A percentile compares a stretch with the other conserved stretches of the same genome.
Conservation (phyloP, 2,113 vertebrate species). For the Muscicapa adusta region DNA sequence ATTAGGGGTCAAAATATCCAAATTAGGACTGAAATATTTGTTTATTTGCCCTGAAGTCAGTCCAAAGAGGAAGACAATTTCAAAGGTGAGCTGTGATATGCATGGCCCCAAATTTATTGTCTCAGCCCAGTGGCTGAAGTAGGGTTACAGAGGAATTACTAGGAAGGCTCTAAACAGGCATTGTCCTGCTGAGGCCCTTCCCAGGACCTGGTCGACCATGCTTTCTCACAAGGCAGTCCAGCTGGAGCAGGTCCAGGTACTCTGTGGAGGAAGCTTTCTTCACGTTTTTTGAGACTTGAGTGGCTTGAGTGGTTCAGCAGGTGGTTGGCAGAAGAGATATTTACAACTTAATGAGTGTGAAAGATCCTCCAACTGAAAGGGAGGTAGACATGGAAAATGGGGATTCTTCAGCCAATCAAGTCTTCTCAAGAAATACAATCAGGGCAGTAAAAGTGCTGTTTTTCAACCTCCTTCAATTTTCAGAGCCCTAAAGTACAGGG, state of each 20-base stretch:
- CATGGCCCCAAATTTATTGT: neutral
- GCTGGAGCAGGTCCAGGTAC: neutral
- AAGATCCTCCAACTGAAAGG: neutral
- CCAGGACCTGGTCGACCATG: neutral
- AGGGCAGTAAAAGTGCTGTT: neutral
- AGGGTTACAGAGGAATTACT: neutral
- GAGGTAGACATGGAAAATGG: neutral
- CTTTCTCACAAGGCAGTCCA: neutral
- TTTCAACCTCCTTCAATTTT: neutral
- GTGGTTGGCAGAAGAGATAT: neutral
- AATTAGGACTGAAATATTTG: neutral
- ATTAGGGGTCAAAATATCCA: neutral
- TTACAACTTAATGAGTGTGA: neutral
- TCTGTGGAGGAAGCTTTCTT: neutral
- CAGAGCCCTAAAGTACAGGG: neutral
- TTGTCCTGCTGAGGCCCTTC: neutral
- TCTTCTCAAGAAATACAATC: neutral
- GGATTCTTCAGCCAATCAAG: neutral
- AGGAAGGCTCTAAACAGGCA: neutral
- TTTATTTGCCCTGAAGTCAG: neutral
- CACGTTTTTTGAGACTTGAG: neutral
- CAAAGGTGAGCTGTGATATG: neutral
- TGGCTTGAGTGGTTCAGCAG: neutral
- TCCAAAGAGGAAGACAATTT: neutral
- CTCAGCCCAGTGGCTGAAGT: neutral